These are phyloP conservation scores for Strix aluco DNA, from an alignment of 2,113 vertebrate species.

Conservation along the genomic window DNA sequence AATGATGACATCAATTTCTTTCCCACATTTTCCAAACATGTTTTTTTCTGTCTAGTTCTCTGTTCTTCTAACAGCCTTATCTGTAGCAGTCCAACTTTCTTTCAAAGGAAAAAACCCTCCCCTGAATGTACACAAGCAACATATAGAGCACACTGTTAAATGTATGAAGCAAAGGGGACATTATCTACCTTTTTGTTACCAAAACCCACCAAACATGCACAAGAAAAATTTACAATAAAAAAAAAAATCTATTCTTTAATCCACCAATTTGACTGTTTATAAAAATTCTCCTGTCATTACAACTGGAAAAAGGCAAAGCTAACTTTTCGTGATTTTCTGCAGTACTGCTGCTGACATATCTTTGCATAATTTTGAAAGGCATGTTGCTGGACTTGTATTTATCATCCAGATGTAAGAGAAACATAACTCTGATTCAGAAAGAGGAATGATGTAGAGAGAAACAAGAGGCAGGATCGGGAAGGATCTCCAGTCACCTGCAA, in stretches of 20 bases:
- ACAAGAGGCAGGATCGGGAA: background rate
- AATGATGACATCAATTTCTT: background rate
- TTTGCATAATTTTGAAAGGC: background rate
- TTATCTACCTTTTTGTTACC: background rate
- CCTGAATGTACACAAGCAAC: background rate
- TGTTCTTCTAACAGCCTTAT: background rate
- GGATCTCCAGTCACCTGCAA: background rate
- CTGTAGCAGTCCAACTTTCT: background rate
- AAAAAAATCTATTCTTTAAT: background rate
- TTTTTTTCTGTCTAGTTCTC: background rate
- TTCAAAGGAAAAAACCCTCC: background rate
- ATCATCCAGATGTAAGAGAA: background rate
- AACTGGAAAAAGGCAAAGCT: background rate
- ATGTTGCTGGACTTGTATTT: background rate
- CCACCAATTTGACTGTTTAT: background rate
- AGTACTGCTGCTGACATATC: background rate
- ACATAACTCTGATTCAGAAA: background rate
- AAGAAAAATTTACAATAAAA: background rate
- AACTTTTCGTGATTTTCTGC: background rate
- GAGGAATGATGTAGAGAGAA: background rate
- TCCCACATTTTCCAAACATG: background rate
- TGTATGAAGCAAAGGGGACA: accelerated
- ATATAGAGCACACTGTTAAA: background rate
- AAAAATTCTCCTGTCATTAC: background rate
- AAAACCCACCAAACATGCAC: background rate